Evolutionary conservation across 2,888 invertebrate genomes (phyloP).

Genomic region (Isoperla grammatica): DNA sequence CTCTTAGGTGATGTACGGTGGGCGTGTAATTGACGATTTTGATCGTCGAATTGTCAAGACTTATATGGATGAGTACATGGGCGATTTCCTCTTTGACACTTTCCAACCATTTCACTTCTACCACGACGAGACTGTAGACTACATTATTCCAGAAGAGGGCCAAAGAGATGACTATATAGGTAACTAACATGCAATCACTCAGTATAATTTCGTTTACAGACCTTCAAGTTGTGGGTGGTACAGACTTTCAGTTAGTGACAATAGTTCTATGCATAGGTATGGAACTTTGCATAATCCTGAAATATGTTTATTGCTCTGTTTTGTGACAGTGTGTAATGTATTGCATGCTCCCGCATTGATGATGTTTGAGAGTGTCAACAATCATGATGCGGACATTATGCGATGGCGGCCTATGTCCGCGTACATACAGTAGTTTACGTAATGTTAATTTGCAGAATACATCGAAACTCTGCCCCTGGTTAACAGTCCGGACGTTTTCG

Average conservation of each 20-base stretch:
- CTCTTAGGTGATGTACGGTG: conserved; percentile 82
- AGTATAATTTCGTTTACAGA: too few relatives aligned
- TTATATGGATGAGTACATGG: conserved; percentile 93
- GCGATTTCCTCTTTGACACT: conserved; percentile 86
- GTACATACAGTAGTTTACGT: too few relatives aligned
- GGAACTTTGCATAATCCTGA: too few relatives aligned
- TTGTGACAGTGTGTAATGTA: too few relatives aligned
- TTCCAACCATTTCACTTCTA: conserved; percentile 92
- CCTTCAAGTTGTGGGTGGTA: too few relatives aligned
- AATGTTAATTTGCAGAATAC: conserved; percentile 50
- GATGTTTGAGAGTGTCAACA: too few relatives aligned
- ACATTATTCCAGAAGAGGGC: conserved; percentile 66
- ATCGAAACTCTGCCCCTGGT: conserved; percentile 77
- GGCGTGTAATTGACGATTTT: conserved; percentile 86
- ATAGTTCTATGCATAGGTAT: too few relatives aligned
- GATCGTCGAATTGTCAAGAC: conserved; percentile 80
- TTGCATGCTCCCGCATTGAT: too few relatives aligned
- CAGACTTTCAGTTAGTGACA: too few relatives aligned
- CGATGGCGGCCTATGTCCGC: too few relatives aligned
- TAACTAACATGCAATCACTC: conserved; percentile 37
- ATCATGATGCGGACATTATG: too few relatives aligned
- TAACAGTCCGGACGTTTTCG: conserved; percentile 87
- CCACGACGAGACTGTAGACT: conserved; percentile 65
- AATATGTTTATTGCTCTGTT: too few relatives aligned
- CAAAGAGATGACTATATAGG: conserved; percentile 66